Percentiles rank a stretch among this genome's conserved stretches.
Conservation (phyloP, 2,113 vertebrate genomes). For the Dascyllus trimaculatus region DNA sequence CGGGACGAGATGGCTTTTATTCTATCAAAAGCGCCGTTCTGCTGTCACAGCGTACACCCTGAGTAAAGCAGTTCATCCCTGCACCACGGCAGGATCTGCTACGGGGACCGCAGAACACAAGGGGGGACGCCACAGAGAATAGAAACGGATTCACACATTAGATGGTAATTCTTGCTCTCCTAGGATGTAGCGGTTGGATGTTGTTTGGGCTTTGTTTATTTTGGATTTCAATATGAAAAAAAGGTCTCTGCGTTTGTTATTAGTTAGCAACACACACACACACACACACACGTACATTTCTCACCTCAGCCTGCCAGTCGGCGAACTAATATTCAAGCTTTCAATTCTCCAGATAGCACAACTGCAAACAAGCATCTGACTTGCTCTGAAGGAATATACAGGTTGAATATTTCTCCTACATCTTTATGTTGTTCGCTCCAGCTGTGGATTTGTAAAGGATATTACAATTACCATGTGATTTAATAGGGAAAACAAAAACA, state of each 20-base stretch:
- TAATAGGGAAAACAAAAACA: slow-evolving; percentile 2
- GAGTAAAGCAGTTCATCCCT: slow-evolving; percentile 17
- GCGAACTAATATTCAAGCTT: slow-evolving; percentile 25
- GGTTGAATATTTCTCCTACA: slow-evolving; percentile 2
- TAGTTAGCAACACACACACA: slow-evolving; percentile 2
- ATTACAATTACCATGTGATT: slow-evolving; percentile 16
- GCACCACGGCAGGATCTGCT: slow-evolving; percentile 4
- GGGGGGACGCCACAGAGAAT: slow-evolving; percentile 4
- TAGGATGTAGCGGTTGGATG: neutral
- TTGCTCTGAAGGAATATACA: slow-evolving; percentile 6
- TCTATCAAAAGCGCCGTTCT: slow-evolving; percentile 35
- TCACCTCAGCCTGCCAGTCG: slow-evolving; percentile 21
- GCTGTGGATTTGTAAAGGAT: slow-evolving; percentile 5
- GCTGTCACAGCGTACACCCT: slow-evolving; percentile 40
- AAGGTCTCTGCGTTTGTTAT: neutral
- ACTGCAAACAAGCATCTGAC: slow-evolving; percentile 16
- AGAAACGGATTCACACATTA: neutral
- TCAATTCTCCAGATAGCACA: slow-evolving; percentile 19
- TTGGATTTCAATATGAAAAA: slow-evolving; percentile 23
- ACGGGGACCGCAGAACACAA: neutral
- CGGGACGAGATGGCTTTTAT: slow-evolving; percentile 46
- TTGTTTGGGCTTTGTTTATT: slow-evolving; percentile 37
- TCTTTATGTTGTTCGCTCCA: neutral
- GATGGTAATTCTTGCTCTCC: slow-evolving; percentile 23
- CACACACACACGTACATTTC: slow-evolving; percentile 8